Evolutionary conservation across 2,113 vertebrate genomes (phyloP).

Genomic region (Plotosus lineatus): DNA sequence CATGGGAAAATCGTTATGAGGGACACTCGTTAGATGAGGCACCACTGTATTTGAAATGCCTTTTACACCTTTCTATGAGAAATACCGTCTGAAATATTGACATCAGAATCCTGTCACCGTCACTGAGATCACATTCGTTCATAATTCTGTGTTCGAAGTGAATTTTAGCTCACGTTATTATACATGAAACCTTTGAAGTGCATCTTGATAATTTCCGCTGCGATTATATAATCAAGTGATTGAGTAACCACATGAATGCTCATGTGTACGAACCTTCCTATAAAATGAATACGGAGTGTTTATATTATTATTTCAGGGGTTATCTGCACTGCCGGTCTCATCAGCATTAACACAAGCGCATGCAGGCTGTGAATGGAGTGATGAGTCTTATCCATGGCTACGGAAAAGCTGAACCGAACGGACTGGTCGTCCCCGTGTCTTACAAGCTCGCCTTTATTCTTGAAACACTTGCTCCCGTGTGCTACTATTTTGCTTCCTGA

Average conservation of each 20-base stretch:
- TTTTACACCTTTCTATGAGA: too few relatives aligned
- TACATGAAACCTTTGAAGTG: background rate
- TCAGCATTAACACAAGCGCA: slow-evolving; percentile 40
- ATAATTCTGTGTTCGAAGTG: background rate
- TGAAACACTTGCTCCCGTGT: slow-evolving; percentile 53
- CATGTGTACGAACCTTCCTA: background rate
- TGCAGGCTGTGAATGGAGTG: slow-evolving; percentile 64
- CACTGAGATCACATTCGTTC: background rate
- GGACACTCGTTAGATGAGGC: too few relatives aligned
- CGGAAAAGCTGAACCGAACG: slow-evolving; percentile 65
- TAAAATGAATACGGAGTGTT: background rate
- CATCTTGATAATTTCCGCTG: background rate
- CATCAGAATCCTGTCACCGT: background rate
- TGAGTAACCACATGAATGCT: background rate
- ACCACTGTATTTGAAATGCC: too few relatives aligned
- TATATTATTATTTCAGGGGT: background rate
- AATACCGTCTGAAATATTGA: background rate
- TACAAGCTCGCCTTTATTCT: slow-evolving; percentile 67
- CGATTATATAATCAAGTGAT: background rate
- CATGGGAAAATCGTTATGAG: too few relatives aligned
- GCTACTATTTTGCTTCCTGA: slow-evolving; percentile 47
- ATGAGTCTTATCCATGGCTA: slow-evolving; percentile 70
- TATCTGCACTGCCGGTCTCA: slow-evolving; percentile 40
- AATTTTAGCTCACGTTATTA: too few relatives aligned
- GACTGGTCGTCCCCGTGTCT: slow-evolving; percentile 65